phyloP scores from a whole-genome alignment of 1,140 invertebrate species.

The Trinorchestia longiramus region DNA sequence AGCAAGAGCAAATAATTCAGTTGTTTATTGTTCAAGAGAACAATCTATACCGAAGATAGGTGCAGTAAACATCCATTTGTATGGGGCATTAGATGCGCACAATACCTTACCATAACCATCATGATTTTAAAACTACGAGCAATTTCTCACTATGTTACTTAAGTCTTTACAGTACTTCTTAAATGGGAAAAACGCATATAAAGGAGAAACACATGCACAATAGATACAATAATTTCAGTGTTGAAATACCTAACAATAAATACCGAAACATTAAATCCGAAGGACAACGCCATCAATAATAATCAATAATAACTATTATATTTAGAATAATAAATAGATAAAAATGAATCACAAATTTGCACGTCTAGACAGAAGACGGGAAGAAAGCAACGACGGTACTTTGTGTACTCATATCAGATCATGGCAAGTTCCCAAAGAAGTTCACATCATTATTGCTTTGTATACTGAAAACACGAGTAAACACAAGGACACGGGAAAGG shows the following conservation, averaged over 20 bases:
- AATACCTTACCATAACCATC: slow-evolving; percentile 53
- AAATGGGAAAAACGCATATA: slow-evolving; percentile 28
- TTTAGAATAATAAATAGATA: slow-evolving; percentile 22
- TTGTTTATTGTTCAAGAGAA: slow-evolving; percentile 44
- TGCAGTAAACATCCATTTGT: slow-evolving; percentile 47
- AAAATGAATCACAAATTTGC: slow-evolving; percentile 14
- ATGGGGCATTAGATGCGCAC: slow-evolving; percentile 46
- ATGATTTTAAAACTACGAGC: slow-evolving; percentile 46
- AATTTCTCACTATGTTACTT: slow-evolving; percentile 53
- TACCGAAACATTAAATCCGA: slow-evolving; percentile 16
- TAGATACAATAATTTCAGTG: slow-evolving; percentile 35
- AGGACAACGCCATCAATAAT: slow-evolving; percentile 22
- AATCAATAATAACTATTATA: slow-evolving; percentile 31
- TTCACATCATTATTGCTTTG: slow-evolving; percentile 13
- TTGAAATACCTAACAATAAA: slow-evolving; percentile 50
- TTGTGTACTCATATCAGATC: slow-evolving; percentile 28
- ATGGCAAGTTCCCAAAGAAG: not conserved
- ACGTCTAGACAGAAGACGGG: not conserved
- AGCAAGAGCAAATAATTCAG: slow-evolving; percentile 50
- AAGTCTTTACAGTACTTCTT: slow-evolving; percentile 48
- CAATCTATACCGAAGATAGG: slow-evolving; percentile 33
- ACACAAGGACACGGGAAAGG: not conserved
- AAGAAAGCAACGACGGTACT: slow-evolving; percentile 42
- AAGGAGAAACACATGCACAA: slow-evolving; percentile 33
- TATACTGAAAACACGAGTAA: not conserved